A percentile compares a stretch with the other conserved stretches of the same genome.
These are phyloP conservation scores for Dryobota labecula DNA, from an alignment of 2,888 invertebrate species.

Conservation along the genomic window DNA sequence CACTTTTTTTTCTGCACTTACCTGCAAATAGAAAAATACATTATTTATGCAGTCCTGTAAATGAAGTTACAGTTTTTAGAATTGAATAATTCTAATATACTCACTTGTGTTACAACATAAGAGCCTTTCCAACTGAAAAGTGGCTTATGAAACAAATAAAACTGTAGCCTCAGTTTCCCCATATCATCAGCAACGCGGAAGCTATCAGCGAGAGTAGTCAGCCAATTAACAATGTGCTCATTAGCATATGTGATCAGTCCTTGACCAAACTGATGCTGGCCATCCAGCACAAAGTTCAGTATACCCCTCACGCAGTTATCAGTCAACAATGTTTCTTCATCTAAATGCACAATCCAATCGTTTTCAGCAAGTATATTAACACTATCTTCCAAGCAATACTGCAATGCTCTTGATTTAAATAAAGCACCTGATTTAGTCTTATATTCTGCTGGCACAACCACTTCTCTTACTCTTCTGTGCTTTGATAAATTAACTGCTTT, in stretches of 20 bases:
- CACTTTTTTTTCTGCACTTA: slow-evolving; percentile 96
- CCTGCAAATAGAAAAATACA: slow-evolving; percentile 89
- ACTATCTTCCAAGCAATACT: slow-evolving; percentile 98
- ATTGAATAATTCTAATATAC: slow-evolving; percentile 39
- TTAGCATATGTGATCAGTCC: slow-evolving; percentile 99
- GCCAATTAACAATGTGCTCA: slow-evolving; percentile 98
- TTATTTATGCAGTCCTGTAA: background rate
- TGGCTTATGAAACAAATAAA: slow-evolving; percentile 98
- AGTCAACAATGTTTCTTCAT: slow-evolving; percentile 98
- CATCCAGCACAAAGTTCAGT: slow-evolving; percentile 98
- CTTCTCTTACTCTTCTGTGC: slow-evolving; percentile 95
- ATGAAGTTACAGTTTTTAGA: background rate
- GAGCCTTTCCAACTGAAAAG: slow-evolving; percentile 99
- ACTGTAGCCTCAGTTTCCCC: slow-evolving; percentile 98
- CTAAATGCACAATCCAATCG: slow-evolving; percentile 99
- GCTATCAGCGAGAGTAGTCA: slow-evolving; percentile 98
- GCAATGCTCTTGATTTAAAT: slow-evolving; percentile 98
- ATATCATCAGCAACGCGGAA: slow-evolving; percentile 99
- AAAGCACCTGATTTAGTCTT: slow-evolving; percentile 97
- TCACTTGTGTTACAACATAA: slow-evolving; percentile 98
- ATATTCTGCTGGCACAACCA: slow-evolving; percentile 96
- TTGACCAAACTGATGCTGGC: slow-evolving; percentile 98
- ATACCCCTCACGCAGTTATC: slow-evolving; percentile 97
- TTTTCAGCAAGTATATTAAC: slow-evolving; percentile 96
- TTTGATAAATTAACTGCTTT: slow-evolving; percentile 94